These are phyloP conservation scores for Callyntrura sp. DNA, from an alignment of 2,888 invertebrate species.

Conservation along the genomic window DNA sequence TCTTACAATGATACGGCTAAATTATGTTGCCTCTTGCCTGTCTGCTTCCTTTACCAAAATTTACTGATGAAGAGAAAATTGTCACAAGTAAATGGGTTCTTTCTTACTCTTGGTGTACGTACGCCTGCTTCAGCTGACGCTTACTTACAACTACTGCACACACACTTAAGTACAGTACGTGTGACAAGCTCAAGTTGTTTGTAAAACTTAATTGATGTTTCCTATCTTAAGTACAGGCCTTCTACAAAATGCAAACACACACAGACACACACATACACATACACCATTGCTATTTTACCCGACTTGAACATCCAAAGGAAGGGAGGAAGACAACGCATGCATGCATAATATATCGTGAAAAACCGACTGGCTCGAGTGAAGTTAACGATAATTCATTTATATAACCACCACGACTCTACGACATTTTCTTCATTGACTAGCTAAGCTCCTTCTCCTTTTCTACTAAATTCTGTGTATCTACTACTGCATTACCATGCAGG, in stretches of 20 bases:
- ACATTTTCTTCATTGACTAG: no score
- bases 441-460: no score
- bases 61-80: constrained; percentile 62
- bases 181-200: constrained; percentile 68
- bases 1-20: neutral
- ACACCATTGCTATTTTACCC: no score
- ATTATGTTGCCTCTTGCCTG: neutral
- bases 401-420: constrained; percentile 27
- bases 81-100: constrained; percentile 52
- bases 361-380: neutral
- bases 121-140: neutral
- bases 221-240: constrained; percentile 48
- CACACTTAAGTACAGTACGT: no score
- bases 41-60: neutral
- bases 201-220: constrained; percentile 73
- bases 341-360: constrained; percentile 13
- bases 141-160: neutral
- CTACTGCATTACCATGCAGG: neutral
- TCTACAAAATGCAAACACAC: neutral
- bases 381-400: constrained; percentile 59
- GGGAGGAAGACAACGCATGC: no score
- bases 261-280: neutral
- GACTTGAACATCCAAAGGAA: no score
- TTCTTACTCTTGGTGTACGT: constrained; percentile 6
- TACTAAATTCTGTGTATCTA: neutral